Percentiles rank a stretch among this genome's conserved stretches.
Evolutionary conservation across 2,888 invertebrate species (phyloP).

Genomic region (Leptopilina myrica): DNA sequence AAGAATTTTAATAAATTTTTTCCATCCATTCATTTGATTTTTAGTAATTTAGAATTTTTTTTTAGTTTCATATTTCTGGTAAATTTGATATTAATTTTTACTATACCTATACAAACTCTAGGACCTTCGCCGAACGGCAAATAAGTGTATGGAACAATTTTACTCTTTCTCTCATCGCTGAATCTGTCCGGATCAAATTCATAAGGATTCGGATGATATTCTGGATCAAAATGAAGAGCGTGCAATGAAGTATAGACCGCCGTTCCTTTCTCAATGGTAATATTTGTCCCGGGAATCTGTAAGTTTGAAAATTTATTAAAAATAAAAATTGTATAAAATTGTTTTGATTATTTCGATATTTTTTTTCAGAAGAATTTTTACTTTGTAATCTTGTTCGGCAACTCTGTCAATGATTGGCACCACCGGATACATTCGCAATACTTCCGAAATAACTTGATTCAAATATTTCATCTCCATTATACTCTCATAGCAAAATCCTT

Average conservation of each 20-base stretch:
- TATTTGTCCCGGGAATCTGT: slow-evolving; percentile 65
- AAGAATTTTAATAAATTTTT: too few relatives aligned
- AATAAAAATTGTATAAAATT: too few relatives aligned
- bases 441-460: slow-evolving; percentile 65
- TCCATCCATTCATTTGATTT: too few relatives aligned
- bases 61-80: too few relatives aligned
- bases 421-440: slow-evolving; percentile 66
- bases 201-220: slow-evolving; percentile 59
- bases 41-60: too few relatives aligned
- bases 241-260: slow-evolving; percentile 60
- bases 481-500: slow-evolving; percentile 64
- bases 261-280: slow-evolving; percentile 65
- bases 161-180: slow-evolving; percentile 63
- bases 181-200: slow-evolving; percentile 68
- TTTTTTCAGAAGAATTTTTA: slow-evolving; percentile 44
- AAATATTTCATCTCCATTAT: slow-evolving; percentile 66
- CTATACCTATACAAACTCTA: slow-evolving; percentile 63
- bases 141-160: slow-evolving; percentile 61
- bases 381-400: slow-evolving; percentile 62
- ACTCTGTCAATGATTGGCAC: slow-evolving; percentile 67
- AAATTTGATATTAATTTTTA: too few relatives aligned
- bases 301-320: not conserved
- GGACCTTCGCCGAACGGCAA: slow-evolving; percentile 70
- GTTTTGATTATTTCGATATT: not conserved
- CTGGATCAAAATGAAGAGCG: slow-evolving; percentile 64